phyloP scores from a whole-genome alignment of 2,113 vertebrate genomes.

The Menura novaehollandiae region DNA sequence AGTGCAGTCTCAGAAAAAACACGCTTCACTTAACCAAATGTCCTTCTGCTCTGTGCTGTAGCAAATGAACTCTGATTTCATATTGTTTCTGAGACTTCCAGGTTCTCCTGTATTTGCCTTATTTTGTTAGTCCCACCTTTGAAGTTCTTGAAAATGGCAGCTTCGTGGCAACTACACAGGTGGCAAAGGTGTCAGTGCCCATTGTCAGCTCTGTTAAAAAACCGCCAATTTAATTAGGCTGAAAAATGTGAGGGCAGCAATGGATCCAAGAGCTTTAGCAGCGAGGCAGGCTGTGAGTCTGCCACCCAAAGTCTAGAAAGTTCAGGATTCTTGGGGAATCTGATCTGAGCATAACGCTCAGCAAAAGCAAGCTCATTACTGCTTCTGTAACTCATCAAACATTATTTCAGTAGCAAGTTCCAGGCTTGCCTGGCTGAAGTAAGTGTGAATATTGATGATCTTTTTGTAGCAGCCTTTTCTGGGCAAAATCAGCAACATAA shows the following conservation, averaged over 20 bases:
- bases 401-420: background rate
- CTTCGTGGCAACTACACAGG: background rate
- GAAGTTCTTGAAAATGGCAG: slow-evolving; percentile 35
- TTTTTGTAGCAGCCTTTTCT: background rate
- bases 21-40: background rate
- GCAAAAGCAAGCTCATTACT: background rate
- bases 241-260: background rate
- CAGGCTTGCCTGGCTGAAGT: background rate
- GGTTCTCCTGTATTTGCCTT: slow-evolving; percentile 16
- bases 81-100: slow-evolving; percentile 52
- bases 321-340: slow-evolving; percentile 7
- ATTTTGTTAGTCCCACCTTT: background rate
- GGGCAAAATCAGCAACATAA: background rate
- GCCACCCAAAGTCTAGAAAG: background rate
- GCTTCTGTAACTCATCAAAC: background rate
- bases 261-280: background rate
- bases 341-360: background rate
- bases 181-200: background rate
- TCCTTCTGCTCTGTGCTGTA: slow-evolving; percentile 21
- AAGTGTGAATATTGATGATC: background rate
- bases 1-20: background rate
- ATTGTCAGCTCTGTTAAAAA: background rate
- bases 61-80: slow-evolving; percentile 37
- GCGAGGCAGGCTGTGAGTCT: background rate
- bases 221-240: background rate